Evolutionary conservation across 1,140 invertebrate species (phyloP).

Genomic region (Gryon sp.): DNA sequence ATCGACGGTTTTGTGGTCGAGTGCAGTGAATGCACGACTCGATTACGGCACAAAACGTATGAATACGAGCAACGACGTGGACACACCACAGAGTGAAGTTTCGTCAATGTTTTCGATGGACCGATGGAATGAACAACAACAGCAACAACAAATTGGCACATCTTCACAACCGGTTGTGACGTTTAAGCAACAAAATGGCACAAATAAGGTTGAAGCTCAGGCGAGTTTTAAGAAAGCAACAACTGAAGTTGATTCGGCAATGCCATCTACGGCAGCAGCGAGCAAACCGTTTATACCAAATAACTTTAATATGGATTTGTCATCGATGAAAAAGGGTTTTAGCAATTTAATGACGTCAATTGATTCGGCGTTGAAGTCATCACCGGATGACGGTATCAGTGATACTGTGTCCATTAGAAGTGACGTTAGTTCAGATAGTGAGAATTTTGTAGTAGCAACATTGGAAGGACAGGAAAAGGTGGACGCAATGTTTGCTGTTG

Average conservation of each 20-base stretch:
- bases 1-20: constrained; percentile 63
- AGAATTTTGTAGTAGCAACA: constrained; percentile 86
- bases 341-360: constrained; percentile 89
- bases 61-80: constrained; percentile 74
- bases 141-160: constrained; percentile 31
- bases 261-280: constrained; percentile 44
- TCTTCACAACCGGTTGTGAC: constrained; percentile 70
- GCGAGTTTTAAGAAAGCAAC: constrained; percentile 33
- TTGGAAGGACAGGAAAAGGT: constrained; percentile 82
- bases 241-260: background rate
- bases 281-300: constrained; percentile 73
- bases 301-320: constrained; percentile 81
- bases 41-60: constrained; percentile 72
- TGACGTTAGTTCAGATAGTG: constrained; percentile 89
- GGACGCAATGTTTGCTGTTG: constrained; percentile 80
- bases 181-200: constrained; percentile 75
- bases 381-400: constrained; percentile 84
- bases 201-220: constrained; percentile 65
- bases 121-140: constrained; percentile 33
- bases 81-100: constrained; percentile 74
- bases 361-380: constrained; percentile 86
- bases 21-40: constrained; percentile 60
- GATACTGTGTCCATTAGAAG: constrained; percentile 86
- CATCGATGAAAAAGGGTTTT: constrained; percentile 89
- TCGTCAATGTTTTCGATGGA: constrained; percentile 75